These are phyloP conservation scores for Montipora cactus DNA, from an alignment of 64 coral and sea anemone genomes.

Conservation along the genomic window DNA sequence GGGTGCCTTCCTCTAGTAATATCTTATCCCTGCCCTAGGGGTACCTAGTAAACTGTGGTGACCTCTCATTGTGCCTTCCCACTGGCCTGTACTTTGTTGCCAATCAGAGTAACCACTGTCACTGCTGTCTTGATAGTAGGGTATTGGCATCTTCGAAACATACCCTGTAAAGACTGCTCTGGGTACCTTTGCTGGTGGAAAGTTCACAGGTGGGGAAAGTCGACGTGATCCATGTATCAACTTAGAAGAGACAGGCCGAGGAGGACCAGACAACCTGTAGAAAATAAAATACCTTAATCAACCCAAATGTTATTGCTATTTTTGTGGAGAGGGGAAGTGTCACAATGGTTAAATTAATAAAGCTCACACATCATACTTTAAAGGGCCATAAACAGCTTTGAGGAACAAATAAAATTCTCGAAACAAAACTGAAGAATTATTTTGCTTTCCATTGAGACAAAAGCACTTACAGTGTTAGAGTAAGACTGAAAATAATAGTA, in stretches of 20 bases:
- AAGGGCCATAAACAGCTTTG: not conserved
- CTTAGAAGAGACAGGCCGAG: constrained; percentile 16
- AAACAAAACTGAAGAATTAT: too few relatives aligned
- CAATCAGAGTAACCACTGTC: constrained; percentile 77
- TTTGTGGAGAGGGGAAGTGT: not conserved
- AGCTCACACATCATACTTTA: too few relatives aligned
- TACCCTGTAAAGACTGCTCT: constrained; percentile 20
- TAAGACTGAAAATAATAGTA: too few relatives aligned
- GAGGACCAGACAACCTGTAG: constrained; percentile 53
- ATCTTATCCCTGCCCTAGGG: not conserved
- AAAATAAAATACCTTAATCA: not conserved
- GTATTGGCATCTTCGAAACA: constrained; percentile 65
- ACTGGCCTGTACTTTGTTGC: constrained; percentile 40
- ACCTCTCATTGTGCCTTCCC: constrained; percentile 35
- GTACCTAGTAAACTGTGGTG: not conserved
- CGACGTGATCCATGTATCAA: constrained; percentile 10
- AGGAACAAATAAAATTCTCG: not conserved
- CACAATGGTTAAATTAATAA: not conserved
- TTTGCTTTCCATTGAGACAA: too few relatives aligned
- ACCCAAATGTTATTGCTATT: not conserved
- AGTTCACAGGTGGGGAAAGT: constrained; percentile 43
- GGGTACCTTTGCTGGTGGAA: constrained; percentile 41
- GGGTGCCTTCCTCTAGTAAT: not conserved
- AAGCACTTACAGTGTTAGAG: too few relatives aligned
- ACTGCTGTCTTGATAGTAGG: constrained; percentile 14